A percentile compares a stretch with the other conserved stretches of the same genome.
These are phyloP conservation scores for Helostoma temminkii DNA, from an alignment of 2,797 vertebrate genomes.

Conservation along the genomic window DNA sequence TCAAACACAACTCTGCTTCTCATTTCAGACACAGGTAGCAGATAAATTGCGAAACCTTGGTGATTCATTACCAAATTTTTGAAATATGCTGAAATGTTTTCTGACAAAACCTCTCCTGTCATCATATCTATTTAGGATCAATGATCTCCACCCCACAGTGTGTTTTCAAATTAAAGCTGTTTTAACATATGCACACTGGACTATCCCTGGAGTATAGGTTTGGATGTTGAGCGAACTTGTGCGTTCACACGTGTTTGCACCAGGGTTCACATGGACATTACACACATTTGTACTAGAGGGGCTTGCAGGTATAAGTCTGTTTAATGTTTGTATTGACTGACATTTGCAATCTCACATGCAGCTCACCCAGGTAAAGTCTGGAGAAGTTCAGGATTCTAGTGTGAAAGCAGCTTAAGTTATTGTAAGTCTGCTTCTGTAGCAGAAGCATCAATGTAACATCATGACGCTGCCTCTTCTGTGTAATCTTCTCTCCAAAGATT, in stretches of 20 bases:
- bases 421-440: conserved; percentile 24
- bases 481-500: conserved; percentile 36
- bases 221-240: too few relatives aligned
- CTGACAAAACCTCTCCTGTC: conserved; percentile 1
- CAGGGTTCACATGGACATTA: too few relatives aligned
- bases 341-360: too few relatives aligned
- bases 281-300: too few relatives aligned
- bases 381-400: too few relatives aligned
- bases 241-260: too few relatives aligned
- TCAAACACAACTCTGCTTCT: conserved; percentile 34
- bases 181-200: too few relatives aligned
- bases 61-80: conserved; percentile 2
- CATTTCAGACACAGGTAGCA: conserved; percentile 2
- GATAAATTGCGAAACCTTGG: conserved; percentile 3
- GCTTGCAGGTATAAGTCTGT: too few relatives aligned
- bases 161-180: conserved; percentile 29
- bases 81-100: neutral
- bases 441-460: conserved; percentile 20
- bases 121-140: neutral
- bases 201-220: too few relatives aligned
- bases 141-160: neutral
- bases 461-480: conserved; percentile 21
- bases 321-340: too few relatives aligned
- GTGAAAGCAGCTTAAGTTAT: too few relatives aligned
- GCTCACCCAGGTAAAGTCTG: too few relatives aligned